A percentile compares a stretch with the other conserved stretches of the same genome.
Conservation (phyloP, 2,888 invertebrate genomes). For the Abscondita cerata region DNA sequence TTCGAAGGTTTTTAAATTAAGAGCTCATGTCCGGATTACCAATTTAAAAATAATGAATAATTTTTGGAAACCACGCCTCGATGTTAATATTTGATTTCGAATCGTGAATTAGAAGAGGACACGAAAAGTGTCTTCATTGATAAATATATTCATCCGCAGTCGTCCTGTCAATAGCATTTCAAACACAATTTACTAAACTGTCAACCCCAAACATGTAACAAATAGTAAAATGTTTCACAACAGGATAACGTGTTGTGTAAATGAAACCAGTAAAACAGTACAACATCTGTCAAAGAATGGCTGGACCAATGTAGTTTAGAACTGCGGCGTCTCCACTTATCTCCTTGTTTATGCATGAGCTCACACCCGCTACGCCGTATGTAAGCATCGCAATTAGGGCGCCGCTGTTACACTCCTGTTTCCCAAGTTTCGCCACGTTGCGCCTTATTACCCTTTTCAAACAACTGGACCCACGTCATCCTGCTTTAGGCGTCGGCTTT, state of each 20-base stretch:
- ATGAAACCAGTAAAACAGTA: conserved; percentile 43
- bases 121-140: background rate
- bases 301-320: conserved; percentile 43
- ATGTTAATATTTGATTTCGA: no score
- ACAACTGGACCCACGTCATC: conserved; percentile 33
- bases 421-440: conserved; percentile 41
- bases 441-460: conserved; percentile 45
- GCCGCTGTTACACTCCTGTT: conserved; percentile 29
- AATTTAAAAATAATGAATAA: no score
- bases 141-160: background rate
- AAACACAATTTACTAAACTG: conserved; percentile 22
- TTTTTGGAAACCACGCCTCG: no score
- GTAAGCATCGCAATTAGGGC: conserved; percentile 52
- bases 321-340: conserved; percentile 52
- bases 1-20: no score
- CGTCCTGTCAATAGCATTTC: conserved; percentile 1
- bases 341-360: conserved; percentile 58
- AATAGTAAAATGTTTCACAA: conserved; percentile 35
- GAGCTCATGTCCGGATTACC: no score
- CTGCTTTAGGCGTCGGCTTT: conserved; percentile 29
- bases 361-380: conserved; percentile 51
- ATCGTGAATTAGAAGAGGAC: no score
- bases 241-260: conserved; percentile 37
- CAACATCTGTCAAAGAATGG: conserved; percentile 44
- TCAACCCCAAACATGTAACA: conserved; percentile 28